Percentiles rank a stretch among this genome's conserved stretches.
Evolutionary conservation across 2,797 vertebrate genomes (phyloP).

Genomic region (Anguilla marmorata): DNA sequence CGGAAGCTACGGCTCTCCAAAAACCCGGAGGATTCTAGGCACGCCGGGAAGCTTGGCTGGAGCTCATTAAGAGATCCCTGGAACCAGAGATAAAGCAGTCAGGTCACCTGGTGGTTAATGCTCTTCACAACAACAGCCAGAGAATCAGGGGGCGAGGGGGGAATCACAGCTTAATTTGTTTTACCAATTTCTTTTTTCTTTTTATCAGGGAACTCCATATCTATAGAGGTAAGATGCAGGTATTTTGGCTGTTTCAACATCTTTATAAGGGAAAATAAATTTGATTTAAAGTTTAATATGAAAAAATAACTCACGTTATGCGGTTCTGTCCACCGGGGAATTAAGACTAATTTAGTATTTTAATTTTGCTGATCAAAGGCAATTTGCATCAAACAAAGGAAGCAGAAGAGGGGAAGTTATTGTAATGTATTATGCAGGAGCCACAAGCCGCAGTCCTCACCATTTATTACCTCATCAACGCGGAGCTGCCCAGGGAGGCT

Average conservation of each 20-base stretch:
- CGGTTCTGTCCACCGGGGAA: not conserved
- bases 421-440: not conserved
- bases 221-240: not conserved
- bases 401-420: slow-evolving; percentile 12
- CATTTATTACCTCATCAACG: not conserved
- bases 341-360: slow-evolving; percentile 14
- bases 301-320: not conserved
- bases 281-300: not conserved
- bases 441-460: not conserved
- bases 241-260: not conserved
- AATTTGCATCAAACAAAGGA: slow-evolving; percentile 3
- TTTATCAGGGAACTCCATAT: not conserved
- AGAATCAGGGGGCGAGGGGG: no score
- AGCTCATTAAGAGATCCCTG: not conserved
- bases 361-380: slow-evolving; percentile 18
- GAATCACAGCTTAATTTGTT: not conserved
- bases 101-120: not conserved
- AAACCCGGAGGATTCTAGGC: not conserved
- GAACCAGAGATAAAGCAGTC: not conserved
- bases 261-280: not conserved
- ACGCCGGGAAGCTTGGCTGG: not conserved
- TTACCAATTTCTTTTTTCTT: not conserved
- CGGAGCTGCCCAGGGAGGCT: not conserved
- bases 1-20: not conserved
- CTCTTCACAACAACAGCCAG: not conserved